These are phyloP conservation scores for Euborellia annulipes DNA, from an alignment of 1,140 invertebrate genomes.

Conservation along the genomic window DNA sequence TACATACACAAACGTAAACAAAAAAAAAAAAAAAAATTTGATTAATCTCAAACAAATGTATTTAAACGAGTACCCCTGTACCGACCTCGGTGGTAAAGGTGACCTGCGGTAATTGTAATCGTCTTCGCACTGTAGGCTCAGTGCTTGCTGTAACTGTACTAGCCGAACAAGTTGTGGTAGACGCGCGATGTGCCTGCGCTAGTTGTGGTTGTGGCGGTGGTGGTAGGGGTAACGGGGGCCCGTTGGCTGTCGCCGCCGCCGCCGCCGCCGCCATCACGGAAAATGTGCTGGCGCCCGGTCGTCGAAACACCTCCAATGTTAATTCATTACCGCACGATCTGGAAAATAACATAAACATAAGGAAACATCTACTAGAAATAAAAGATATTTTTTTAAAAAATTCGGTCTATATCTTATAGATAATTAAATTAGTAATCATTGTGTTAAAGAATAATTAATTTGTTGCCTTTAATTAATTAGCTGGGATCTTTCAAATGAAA, in stretches of 20 bases:
- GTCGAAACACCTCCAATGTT: slow-evolving; percentile 59
- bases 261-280: not conserved
- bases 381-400: too few species aligned
- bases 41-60: not conserved
- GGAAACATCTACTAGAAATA: too few species aligned
- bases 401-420: too few species aligned
- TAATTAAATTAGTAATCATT: too few species aligned
- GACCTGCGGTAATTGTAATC: slow-evolving; percentile 56
- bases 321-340: slow-evolving; percentile 50
- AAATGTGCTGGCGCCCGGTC: slow-evolving; percentile 22
- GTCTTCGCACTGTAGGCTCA: slow-evolving; percentile 34
- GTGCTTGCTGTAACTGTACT: slow-evolving; percentile 31
- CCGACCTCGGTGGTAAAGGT: slow-evolving; percentile 73
- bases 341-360: too few species aligned
- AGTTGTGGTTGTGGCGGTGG: slow-evolving; percentile 20
- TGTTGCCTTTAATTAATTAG: too few species aligned
- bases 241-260: not conserved
- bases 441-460: too few species aligned
- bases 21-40: too few species aligned
- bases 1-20: too few species aligned
- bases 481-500: too few species aligned
- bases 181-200: not conserved
- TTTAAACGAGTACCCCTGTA: slow-evolving; percentile 37
- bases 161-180: slow-evolving; percentile 8
- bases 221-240: slow-evolving; percentile 24